These are phyloP conservation scores for Hermaeophaga mercurialis DNA, from an alignment of 2,888 invertebrate species.

Conservation along the genomic window DNA sequence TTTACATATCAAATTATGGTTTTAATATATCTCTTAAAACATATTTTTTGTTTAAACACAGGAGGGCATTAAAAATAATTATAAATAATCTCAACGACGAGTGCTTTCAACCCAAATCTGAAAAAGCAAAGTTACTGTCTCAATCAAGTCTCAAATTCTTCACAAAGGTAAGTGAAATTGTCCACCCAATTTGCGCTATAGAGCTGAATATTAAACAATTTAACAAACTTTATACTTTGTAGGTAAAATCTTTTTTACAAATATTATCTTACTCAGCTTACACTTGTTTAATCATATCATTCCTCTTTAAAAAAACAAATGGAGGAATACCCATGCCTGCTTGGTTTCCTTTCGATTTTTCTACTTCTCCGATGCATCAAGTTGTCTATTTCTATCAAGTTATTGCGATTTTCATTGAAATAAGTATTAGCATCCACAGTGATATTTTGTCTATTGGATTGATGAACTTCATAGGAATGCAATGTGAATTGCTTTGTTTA, in stretches of 20 bases:
- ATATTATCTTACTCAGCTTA: no score
- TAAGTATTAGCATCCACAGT: constrained; percentile 24
- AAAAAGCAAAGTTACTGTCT: constrained; percentile 20
- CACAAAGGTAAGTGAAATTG: constrained; percentile 17
- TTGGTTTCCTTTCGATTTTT: constrained; percentile 35
- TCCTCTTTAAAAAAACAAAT: no score
- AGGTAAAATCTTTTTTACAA: no score
- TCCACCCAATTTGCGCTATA: no score
- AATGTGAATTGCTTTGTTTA: constrained; percentile 37
- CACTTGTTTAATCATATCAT: no score
- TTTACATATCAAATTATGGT: no score
- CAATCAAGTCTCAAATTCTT: constrained; percentile 16
- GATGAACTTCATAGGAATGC: constrained; percentile 31
- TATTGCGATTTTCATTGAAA: constrained; percentile 15
- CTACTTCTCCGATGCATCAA: constrained; percentile 12
- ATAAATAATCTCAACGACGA: background rate
- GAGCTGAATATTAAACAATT: no score
- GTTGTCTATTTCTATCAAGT: constrained; percentile 35
- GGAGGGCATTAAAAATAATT: background rate
- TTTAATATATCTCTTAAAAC: no score
- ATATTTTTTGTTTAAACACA: no score
- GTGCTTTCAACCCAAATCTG: background rate
- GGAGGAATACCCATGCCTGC: constrained; percentile 19
- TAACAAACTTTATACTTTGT: no score
- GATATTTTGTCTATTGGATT: no score